These are phyloP conservation scores for Dromas ardeola DNA, from an alignment of 2,113 vertebrate species.

Conservation along the genomic window DNA sequence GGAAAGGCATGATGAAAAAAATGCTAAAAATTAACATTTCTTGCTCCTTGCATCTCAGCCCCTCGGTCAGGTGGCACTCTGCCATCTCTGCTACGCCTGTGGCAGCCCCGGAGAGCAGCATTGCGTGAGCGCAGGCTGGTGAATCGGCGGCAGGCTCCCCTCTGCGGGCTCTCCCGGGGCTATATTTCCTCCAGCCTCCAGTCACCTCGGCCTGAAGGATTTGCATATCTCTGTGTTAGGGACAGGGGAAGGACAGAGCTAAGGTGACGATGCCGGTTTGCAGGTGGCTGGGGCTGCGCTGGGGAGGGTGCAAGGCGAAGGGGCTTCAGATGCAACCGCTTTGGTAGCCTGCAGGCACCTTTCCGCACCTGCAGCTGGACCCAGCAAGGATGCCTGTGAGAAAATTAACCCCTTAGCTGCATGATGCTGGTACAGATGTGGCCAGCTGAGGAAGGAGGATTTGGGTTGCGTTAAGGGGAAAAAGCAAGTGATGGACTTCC, in stretches of 20 bases:
- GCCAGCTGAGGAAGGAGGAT: background rate
- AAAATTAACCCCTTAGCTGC: background rate
- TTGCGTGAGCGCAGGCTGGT: background rate
- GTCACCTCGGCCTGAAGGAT: background rate
- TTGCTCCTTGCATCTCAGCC: background rate
- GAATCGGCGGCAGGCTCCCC: background rate
- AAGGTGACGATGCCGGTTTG: background rate
- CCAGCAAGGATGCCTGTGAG: rapidly evolving
- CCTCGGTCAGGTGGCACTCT: background rate
- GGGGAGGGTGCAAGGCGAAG: background rate
- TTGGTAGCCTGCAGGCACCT: background rate
- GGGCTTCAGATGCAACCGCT: rapidly evolving
- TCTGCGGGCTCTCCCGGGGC: background rate
- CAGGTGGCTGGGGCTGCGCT: background rate
- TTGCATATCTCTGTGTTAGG: background rate
- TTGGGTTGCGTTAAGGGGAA: background rate
- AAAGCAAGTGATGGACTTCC: background rate
- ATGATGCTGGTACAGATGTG: rapidly evolving
- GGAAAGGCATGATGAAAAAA: background rate
- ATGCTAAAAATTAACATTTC: background rate
- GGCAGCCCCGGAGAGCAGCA: background rate
- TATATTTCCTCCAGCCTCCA: background rate
- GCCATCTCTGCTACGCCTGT: background rate
- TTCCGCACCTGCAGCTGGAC: background rate
- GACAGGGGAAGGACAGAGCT: background rate